These are phyloP conservation scores for Parnassius apollo DNA, from an alignment of 2,888 invertebrate genomes.

Conservation along the genomic window DNA sequence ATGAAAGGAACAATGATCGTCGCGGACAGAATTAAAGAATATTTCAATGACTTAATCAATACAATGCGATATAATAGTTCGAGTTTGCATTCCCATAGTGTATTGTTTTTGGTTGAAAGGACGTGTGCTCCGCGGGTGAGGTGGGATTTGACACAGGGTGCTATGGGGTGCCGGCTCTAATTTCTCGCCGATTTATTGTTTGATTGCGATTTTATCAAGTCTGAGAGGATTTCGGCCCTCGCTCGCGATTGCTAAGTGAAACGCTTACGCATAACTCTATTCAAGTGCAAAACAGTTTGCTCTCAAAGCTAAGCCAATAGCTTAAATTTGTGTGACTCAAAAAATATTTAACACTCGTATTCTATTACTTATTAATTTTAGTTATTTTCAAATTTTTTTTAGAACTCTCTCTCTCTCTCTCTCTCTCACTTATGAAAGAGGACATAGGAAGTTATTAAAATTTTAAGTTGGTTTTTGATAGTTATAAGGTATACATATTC, in stretches of 20 bases:
- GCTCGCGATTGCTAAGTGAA: constrained; percentile 38
- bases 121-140: constrained; percentile 55
- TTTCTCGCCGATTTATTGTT: constrained; percentile 62
- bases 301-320: constrained; percentile 1
- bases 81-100: constrained; percentile 71
- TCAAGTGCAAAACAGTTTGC: constrained; percentile 36
- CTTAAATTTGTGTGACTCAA: not conserved
- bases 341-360: too few relatives aligned
- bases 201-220: constrained; percentile 77
- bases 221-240: constrained; percentile 63
- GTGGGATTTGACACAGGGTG: constrained; percentile 75
- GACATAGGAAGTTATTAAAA: too few relatives aligned
- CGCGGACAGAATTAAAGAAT: constrained; percentile 60
- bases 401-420: too few relatives aligned
- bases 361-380: too few relatives aligned
- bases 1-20: constrained; percentile 50
- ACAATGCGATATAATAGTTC: constrained; percentile 51
- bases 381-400: too few relatives aligned
- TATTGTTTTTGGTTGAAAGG: constrained; percentile 69
- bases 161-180: constrained; percentile 58
- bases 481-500: too few relatives aligned
- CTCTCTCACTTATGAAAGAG: too few relatives aligned
- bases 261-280: constrained; percentile 44
- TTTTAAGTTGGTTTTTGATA: too few relatives aligned
- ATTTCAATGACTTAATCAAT: constrained; percentile 79